A percentile compares a stretch with the other conserved stretches of the same genome.
These are phyloP conservation scores for Drosophila nr. perissopoda DNA, from an alignment of 2,888 invertebrate genomes.

Conservation along the genomic window DNA sequence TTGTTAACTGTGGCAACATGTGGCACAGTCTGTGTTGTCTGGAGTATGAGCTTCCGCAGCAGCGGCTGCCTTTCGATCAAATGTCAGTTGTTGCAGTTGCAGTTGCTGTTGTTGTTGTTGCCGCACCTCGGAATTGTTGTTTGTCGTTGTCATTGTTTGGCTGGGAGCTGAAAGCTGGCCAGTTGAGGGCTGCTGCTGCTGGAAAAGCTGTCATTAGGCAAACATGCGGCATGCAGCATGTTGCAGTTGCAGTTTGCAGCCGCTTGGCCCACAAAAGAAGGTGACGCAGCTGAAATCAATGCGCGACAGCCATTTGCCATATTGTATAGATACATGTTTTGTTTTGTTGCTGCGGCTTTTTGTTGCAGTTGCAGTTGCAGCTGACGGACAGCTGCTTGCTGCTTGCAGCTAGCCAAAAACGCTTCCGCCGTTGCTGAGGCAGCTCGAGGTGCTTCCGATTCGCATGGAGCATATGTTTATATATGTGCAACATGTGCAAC, in stretches of 20 bases:
- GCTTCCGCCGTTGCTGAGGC: conserved; percentile 71
- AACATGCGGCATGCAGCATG: conserved; percentile 51
- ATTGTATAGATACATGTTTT: not conserved
- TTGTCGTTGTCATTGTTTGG: conserved; percentile 48
- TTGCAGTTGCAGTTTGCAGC: conserved; percentile 29
- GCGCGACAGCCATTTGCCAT: conserved; percentile 56
- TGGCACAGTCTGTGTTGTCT: conserved; percentile 31
- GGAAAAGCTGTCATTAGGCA: conserved; percentile 62
- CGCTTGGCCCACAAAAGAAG: conserved; percentile 59
- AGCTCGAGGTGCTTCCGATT: conserved; percentile 57
- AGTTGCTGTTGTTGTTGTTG: conserved; percentile 5
- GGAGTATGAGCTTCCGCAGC: conserved; percentile 65
- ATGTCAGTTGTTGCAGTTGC: conserved; percentile 54
- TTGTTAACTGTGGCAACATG: conserved; percentile 36
- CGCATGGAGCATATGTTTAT: conserved; percentile 10
- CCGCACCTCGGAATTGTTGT: conserved; percentile 69
- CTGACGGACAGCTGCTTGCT: conserved; percentile 46
- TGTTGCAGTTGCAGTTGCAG: conserved; percentile 13
- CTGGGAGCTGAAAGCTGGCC: conserved; percentile 13
- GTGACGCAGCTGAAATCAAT: conserved; percentile 79
- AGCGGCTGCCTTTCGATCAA: conserved; percentile 72
- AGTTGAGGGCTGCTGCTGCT: conserved; percentile 33
- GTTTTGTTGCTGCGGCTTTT: conserved; percentile 23
- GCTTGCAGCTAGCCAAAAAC: conserved; percentile 35
- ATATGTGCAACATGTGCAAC: conserved; percentile 37